These are phyloP conservation scores for Eupithecia tripunctaria DNA, from an alignment of 2,888 invertebrate genomes.

Conservation along the genomic window DNA sequence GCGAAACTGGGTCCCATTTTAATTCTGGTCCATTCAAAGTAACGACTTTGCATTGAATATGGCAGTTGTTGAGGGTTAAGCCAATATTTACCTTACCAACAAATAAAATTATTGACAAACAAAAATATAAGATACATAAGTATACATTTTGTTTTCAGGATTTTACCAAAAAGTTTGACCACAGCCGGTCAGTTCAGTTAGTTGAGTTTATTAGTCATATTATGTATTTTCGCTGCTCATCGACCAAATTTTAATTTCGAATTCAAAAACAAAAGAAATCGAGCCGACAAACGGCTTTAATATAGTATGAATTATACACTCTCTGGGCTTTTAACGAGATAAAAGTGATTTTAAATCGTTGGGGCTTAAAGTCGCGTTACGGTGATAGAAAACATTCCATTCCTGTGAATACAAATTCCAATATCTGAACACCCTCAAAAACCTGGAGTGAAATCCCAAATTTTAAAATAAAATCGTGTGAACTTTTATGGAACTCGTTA, in stretches of 20 bases:
- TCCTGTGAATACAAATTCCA: not conserved
- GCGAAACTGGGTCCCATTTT: constrained; percentile 34
- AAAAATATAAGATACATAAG: not conserved
- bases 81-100: not conserved
- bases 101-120: not conserved
- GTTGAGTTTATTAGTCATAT: no score
- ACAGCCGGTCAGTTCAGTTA: not conserved
- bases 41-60: constrained; percentile 22
- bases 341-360: not conserved
- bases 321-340: not conserved
- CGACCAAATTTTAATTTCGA: no score
- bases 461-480: not conserved
- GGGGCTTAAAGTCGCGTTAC: not conserved
- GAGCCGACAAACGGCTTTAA: no score
- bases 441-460: not conserved
- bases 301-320: not conserved
- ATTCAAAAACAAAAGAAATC: no score
- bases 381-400: not conserved
- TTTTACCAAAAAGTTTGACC: not conserved
- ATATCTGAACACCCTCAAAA: not conserved
- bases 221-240: not conserved
- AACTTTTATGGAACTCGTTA: not conserved
- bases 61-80: not conserved
- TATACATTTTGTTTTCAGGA: not conserved
- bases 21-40: constrained; percentile 29